These are phyloP conservation scores for Trachelus iudaicus DNA, from an alignment of 2,888 invertebrate genomes.

Conservation along the genomic window DNA sequence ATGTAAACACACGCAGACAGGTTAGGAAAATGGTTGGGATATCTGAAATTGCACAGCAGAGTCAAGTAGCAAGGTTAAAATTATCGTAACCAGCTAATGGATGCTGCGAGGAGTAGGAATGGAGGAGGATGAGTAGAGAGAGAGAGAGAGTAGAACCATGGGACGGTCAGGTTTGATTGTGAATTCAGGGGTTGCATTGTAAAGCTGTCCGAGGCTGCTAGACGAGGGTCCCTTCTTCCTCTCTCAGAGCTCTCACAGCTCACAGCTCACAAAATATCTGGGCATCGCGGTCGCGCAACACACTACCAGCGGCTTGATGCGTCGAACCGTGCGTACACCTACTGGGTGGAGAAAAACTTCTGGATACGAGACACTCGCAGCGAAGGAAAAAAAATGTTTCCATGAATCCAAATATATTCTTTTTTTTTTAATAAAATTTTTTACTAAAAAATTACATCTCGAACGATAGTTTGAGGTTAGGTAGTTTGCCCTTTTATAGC, in stretches of 20 bases:
- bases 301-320: not conserved
- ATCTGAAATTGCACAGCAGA: not conserved
- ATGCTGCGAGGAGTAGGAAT: not conserved
- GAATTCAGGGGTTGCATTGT: slow-evolving; percentile 31
- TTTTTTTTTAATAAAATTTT: not conserved
- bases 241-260: slow-evolving; percentile 2
- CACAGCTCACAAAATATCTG: slow-evolving; percentile 22
- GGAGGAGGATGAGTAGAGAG: slow-evolving; percentile 7
- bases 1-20: not conserved
- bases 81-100: not conserved
- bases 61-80: not conserved
- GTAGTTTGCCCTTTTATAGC: not conserved
- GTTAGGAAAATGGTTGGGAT: not conserved
- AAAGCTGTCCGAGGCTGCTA: slow-evolving; percentile 26
- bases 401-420: not conserved
- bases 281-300: slow-evolving; percentile 5
- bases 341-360: slow-evolving; percentile 15
- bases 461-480: not conserved
- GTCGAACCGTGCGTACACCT: not conserved
- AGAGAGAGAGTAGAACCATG: slow-evolving; percentile 12
- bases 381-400: not conserved
- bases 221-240: slow-evolving; percentile 26
- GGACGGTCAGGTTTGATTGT: slow-evolving; percentile 22
- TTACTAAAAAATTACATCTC: not conserved
- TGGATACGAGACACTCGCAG: not conserved